Evolutionary conservation across 2,113 vertebrate genomes (phyloP).

Genomic region (Pseudorasbora parva): DNA sequence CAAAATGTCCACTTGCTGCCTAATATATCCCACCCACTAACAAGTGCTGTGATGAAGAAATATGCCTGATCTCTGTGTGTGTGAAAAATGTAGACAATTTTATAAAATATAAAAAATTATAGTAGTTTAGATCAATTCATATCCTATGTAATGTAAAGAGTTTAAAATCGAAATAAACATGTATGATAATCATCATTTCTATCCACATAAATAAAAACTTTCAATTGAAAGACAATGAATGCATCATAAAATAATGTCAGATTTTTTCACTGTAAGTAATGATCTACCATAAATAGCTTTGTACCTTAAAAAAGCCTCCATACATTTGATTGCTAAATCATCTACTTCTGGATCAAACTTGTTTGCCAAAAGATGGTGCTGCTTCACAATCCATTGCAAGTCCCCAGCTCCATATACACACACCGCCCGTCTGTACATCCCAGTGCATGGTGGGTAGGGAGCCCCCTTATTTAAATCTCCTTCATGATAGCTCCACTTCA

Average conservation of each 20-base stretch:
- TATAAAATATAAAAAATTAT: no score
- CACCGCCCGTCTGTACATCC: slow-evolving; percentile 73
- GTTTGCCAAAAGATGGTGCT: slow-evolving; percentile 89
- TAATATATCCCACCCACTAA: no score
- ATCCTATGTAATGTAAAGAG: not conserved
- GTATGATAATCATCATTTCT: not conserved
- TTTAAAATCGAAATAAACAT: not conserved
- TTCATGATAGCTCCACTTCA: slow-evolving; percentile 82
- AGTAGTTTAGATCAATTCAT: not conserved
- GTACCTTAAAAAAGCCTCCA: slow-evolving; percentile 82
- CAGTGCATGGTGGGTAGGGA: slow-evolving; percentile 82
- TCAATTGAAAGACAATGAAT: not conserved
- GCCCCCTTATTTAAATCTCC: slow-evolving; percentile 81
- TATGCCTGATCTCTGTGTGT: no score
- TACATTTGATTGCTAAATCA: slow-evolving; percentile 79
- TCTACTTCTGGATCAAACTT: slow-evolving; percentile 90
- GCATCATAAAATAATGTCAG: not conserved
- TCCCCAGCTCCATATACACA: slow-evolving; percentile 89
- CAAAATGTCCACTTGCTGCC: no score
- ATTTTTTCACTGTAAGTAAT: not conserved
- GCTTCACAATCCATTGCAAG: slow-evolving; percentile 82
- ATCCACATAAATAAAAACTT: not conserved
- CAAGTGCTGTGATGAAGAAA: no score
- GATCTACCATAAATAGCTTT: slow-evolving; percentile 70
- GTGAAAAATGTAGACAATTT: no score